Base-by-base conservation (phyloP, 1,140 invertebrate genomes). In the roundworm (Caenorhabditis elegans) region DNA sequence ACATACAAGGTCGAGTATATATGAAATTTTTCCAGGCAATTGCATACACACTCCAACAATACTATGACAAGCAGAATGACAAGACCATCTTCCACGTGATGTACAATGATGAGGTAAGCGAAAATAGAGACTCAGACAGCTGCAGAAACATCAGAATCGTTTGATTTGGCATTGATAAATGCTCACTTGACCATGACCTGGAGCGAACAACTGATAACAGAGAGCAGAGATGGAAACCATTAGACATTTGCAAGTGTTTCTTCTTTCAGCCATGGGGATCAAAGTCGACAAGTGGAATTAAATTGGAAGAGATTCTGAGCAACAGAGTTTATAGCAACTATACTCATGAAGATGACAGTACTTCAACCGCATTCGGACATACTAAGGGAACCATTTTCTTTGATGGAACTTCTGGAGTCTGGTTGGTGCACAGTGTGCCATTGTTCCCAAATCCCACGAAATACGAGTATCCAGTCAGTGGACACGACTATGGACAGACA, bases 351-450 rank as follows among this genome's bases (percentile, higher is more conserved):
- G 46, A 49, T 0, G 43, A 76, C 46, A 76, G 47, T n/a, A 79
- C 49, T 0, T 53, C 28, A 3, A 55, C 78, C 2, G 26, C 13
- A 24, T 79, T 51, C 19, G 51, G 78, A 39, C 78, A 79, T 15
- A 79, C 78, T 8, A 79, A 79, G 28, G 79, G 84, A 31, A 83
- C 85, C 13, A 31, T 83, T 13, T 79, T 86, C 60, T 86, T 86
- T 39, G 76, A 86, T 78, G 26, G 47, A 49, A 78, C 36, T 34
- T 48, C 51, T 43, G 85, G 85, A n/a, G 76, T 84, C 10, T 86
- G 85, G 85, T 47, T 82, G 24, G 79, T 86, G 39, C 85, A 86
- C 80, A 82, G 78, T 48, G 82, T 86, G n/a, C 85, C 85, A 11
- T 47, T 80, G 15, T 86, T 86, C 55, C 85, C 85, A 2, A 76